These are phyloP conservation scores for Andricus quercusramuli DNA, from an alignment of 2,888 invertebrate species.

Conservation along the genomic window DNA sequence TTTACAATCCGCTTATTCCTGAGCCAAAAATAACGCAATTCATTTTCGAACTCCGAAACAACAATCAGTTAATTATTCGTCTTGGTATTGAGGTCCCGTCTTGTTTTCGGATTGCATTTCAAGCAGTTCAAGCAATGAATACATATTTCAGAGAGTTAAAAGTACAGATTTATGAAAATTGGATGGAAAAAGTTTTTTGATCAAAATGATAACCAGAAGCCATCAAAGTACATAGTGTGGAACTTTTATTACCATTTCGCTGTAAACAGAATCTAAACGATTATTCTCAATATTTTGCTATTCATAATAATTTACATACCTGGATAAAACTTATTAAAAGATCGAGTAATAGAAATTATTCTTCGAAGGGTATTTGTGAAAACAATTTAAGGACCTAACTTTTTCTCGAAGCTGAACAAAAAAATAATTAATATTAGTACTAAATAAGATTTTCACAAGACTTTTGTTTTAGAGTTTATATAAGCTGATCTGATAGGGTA, in stretches of 20 bases:
- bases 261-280: background rate
- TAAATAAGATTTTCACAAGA: too few species aligned
- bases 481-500: too few species aligned
- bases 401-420: too few species aligned
- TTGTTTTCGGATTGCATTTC: too few species aligned
- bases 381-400: too few species aligned
- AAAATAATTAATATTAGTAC: too few species aligned
- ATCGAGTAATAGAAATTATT: too few species aligned
- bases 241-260: background rate
- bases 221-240: background rate
- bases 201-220: constrained; percentile 1
- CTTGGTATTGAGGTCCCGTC: too few species aligned
- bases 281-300: background rate
- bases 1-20: background rate
- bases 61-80: background rate
- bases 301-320: too few species aligned
- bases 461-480: too few species aligned
- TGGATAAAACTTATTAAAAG: too few species aligned
- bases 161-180: constrained; percentile 5
- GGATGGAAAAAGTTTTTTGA: constrained; percentile 29
- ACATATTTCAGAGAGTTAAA: background rate
- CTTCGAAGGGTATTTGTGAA: too few species aligned
- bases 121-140: constrained; percentile 6
- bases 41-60: background rate
- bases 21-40: background rate